These are phyloP conservation scores for Mionectes olivaceus DNA, from an alignment of 2,797 vertebrate species.

Conservation along the genomic window DNA sequence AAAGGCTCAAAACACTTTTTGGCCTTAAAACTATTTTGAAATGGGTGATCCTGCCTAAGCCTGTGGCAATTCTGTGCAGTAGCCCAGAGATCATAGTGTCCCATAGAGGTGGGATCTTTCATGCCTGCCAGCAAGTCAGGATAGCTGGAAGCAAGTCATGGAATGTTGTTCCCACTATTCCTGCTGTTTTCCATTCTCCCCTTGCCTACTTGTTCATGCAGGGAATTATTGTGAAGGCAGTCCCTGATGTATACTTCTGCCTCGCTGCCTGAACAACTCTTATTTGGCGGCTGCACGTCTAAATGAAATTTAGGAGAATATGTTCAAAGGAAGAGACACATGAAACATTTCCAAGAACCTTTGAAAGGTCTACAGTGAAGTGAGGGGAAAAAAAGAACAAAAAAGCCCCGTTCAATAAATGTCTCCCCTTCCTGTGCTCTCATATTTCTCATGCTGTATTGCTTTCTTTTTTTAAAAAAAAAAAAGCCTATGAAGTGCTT, in stretches of 20 bases:
- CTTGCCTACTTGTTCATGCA: not conserved
- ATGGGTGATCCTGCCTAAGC: not conserved
- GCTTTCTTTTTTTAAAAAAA: not conserved
- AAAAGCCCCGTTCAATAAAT: not conserved
- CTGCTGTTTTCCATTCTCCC: not conserved
- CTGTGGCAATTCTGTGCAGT: not conserved
- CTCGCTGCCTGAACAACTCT: not conserved
- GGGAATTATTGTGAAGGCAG: not conserved
- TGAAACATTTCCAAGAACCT: not conserved
- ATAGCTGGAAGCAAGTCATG: not conserved
- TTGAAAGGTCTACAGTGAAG: not conserved
- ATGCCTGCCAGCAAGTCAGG: not conserved
- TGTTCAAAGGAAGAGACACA: not conserved
- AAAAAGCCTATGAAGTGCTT: not conserved
- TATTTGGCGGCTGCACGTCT: not conserved
- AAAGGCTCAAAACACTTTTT: not conserved
- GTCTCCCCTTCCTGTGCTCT: not conserved
- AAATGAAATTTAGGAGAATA: not conserved
- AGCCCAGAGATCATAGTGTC: not conserved
- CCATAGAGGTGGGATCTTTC: not conserved
- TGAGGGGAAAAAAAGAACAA: not conserved
- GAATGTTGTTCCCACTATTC: not conserved
- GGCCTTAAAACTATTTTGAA: not conserved
- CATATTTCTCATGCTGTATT: not conserved
- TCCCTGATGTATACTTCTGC: not conserved